Percentiles rank a stretch among this genome's conserved stretches.
phyloP scores from a whole-genome alignment of 2,888 invertebrate species.

The Eupeodes luniger region DNA sequence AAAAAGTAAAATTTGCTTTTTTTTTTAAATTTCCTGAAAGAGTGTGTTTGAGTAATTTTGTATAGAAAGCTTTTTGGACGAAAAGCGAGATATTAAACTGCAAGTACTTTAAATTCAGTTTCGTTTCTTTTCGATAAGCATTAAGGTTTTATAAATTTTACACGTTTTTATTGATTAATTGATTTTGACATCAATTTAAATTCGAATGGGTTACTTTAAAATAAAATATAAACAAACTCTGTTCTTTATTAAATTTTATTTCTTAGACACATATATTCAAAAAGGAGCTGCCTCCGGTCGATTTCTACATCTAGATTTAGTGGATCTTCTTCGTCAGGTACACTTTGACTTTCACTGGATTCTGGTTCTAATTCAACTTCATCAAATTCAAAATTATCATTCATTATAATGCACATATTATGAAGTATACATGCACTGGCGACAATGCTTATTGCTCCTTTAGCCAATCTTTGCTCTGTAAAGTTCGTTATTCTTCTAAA shows the following conservation, averaged over 20 bases:
- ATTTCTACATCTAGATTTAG: not conserved
- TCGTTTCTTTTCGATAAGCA: no score
- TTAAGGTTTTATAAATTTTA: no score
- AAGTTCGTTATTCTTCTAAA: conserved; percentile 4
- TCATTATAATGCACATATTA: not conserved
- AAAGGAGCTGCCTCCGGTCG: not conserved
- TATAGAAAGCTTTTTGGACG: no score
- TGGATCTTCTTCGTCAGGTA: not conserved
- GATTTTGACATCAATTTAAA: no score
- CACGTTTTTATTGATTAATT: no score
- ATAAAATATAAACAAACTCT: not conserved
- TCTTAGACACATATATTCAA: not conserved
- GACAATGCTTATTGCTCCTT: not conserved
- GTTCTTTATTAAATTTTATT: not conserved
- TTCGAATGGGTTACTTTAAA: no score
- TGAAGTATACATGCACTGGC: conserved; percentile 25
- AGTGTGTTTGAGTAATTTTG: no score
- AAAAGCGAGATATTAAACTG: no score
- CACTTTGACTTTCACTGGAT: not conserved
- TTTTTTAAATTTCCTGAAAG: not conserved
- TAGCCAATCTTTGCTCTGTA: conserved; percentile 4
- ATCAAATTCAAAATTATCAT: not conserved
- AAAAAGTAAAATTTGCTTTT: not conserved
- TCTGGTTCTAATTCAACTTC: no score
- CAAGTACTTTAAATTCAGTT: no score